Percentiles rank a stretch among this genome's conserved stretches.
Evolutionary conservation across 2,113 vertebrate species (phyloP).

Genomic region (Varanus komodoensis): DNA sequence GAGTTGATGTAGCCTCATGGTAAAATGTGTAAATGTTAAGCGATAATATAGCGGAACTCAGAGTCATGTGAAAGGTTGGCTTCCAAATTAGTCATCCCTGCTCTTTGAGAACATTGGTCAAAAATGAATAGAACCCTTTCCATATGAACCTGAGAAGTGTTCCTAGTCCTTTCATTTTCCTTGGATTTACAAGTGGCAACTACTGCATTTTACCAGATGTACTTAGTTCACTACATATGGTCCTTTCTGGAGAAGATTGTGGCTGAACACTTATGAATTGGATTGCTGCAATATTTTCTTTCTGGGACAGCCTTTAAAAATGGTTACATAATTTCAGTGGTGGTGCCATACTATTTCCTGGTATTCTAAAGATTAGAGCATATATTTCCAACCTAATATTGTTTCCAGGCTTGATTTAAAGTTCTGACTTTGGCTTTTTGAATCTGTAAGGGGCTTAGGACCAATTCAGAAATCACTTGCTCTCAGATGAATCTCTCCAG

Average conservation of each 20-base stretch:
- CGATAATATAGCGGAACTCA: neutral
- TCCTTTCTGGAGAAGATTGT: neutral
- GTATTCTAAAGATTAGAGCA: neutral
- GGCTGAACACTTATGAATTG: neutral
- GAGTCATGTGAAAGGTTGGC: neutral
- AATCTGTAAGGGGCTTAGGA: neutral
- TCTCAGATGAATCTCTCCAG: neutral
- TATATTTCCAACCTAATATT: neutral
- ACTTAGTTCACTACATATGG: neutral
- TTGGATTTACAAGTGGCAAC: neutral
- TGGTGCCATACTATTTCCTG: neutral
- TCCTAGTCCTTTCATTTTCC: neutral
- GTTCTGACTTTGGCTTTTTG: neutral
- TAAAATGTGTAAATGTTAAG: neutral
- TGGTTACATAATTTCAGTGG: neutral
- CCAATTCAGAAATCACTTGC: neutral
- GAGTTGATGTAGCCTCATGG: neutral
- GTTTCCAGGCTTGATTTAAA: neutral
- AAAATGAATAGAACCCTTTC: neutral
- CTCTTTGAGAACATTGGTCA: neutral
- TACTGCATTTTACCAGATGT: neutral
- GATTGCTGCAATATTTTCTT: neutral
- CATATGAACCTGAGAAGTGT: neutral
- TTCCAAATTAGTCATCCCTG: neutral
- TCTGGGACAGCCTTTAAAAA: neutral